Evolutionary conservation across 2,113 vertebrate genomes (phyloP).

Genomic region (Shinisaurus crocodilurus): DNA sequence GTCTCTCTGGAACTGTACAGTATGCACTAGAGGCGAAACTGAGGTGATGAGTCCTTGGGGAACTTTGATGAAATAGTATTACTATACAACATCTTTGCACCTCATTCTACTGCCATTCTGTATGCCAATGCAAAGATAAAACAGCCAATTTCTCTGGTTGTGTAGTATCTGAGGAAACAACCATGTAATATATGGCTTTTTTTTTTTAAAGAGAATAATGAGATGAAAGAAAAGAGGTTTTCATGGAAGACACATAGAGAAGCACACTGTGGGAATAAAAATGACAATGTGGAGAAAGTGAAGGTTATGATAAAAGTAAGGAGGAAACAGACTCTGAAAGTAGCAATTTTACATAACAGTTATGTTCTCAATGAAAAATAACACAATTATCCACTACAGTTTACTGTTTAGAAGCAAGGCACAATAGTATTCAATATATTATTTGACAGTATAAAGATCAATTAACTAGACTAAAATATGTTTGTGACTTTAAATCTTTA

Average conservation of each 20-base stretch:
- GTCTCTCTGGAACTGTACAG: background rate
- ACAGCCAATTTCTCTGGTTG: background rate
- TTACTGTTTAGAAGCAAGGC: background rate
- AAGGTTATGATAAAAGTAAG: background rate
- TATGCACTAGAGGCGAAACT: too few species aligned
- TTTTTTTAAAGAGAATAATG: background rate
- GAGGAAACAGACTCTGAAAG: too few species aligned
- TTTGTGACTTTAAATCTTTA: too few species aligned
- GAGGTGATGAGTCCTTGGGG: background rate
- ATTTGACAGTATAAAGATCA: conserved; percentile 24
- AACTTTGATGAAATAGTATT: background rate
- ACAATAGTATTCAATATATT: conserved; percentile 9
- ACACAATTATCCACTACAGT: conserved; percentile 24
- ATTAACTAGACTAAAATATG: conserved; percentile 23
- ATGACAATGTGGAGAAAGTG: background rate
- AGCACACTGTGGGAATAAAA: background rate
- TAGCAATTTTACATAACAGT: background rate
- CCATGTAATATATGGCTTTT: background rate
- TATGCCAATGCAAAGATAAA: background rate
- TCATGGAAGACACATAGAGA: background rate
- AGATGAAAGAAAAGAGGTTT: background rate
- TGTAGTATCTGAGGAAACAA: background rate
- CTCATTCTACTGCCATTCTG: background rate
- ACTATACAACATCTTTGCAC: background rate
- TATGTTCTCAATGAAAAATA: background rate